Evolutionary conservation across 2,113 vertebrate species (phyloP).

Genomic region (Microtus ochrogaster): DNA sequence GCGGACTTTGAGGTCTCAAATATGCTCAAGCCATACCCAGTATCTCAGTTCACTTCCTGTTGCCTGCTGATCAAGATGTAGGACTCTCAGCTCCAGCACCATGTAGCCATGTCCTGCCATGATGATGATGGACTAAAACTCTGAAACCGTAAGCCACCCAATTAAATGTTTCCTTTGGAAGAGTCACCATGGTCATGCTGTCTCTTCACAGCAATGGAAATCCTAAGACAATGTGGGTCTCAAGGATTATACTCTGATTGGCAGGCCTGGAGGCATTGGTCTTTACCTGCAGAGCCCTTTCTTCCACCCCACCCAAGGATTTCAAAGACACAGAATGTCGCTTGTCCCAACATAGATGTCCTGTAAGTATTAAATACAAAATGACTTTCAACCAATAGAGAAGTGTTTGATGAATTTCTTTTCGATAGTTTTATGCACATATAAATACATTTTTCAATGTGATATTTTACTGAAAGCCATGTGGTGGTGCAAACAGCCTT

Average conservation of each 20-base stretch:
- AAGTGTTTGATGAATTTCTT: neutral
- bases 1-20: neutral
- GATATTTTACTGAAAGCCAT: neutral
- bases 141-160: neutral
- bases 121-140: neutral
- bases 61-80: neutral
- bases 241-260: neutral
- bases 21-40: neutral
- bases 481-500: neutral
- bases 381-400: constrained; percentile 30
- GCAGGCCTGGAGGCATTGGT: neutral
- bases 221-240: neutral
- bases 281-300: neutral
- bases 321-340: neutral
- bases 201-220: neutral
- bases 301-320: neutral
- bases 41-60: neutral
- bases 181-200: neutral
- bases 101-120: neutral
- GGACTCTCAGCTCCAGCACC: neutral
- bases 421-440: neutral
- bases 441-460: neutral
- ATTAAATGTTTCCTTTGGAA: neutral
- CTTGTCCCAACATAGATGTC: neutral
- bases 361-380: neutral